A percentile compares a stretch with the other conserved stretches of the same genome.
Conservation (phyloP, 2,888 invertebrate genomes). For the Ramazzottius varieornatus region DNA sequence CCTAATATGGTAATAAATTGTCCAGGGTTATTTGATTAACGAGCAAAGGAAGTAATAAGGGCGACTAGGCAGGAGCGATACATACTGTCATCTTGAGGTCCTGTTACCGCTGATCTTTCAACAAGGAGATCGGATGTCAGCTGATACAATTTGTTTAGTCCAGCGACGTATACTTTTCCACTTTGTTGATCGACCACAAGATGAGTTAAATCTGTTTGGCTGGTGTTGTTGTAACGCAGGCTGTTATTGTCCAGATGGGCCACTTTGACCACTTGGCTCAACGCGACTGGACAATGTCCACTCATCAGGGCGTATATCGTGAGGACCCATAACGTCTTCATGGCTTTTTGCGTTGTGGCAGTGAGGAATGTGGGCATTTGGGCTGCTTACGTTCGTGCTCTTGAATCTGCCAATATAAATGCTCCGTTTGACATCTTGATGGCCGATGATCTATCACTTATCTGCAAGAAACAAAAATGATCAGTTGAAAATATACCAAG, state of each 20-base stretch:
- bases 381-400: too few species aligned
- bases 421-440: background rate
- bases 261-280: background rate
- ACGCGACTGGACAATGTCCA: too few species aligned
- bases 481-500: background rate
- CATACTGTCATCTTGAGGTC: conserved; percentile 2
- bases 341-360: too few species aligned
- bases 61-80: too few species aligned
- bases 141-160: background rate
- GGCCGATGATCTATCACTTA: background rate
- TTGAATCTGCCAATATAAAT: too few species aligned
- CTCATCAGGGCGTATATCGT: too few species aligned
- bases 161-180: background rate
- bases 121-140: background rate
- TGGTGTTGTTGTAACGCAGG: background rate
- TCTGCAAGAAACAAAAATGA: background rate
- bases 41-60: too few species aligned
- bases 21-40: too few species aligned
- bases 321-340: too few species aligned
- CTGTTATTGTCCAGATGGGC: background rate
- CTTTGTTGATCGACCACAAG: background rate
- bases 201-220: background rate
- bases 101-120: background rate
- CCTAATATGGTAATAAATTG: too few species aligned
- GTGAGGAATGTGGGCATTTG: too few species aligned